phyloP scores from a whole-genome alignment of 2,797 vertebrate species.

The Iguana delicatissima region DNA sequence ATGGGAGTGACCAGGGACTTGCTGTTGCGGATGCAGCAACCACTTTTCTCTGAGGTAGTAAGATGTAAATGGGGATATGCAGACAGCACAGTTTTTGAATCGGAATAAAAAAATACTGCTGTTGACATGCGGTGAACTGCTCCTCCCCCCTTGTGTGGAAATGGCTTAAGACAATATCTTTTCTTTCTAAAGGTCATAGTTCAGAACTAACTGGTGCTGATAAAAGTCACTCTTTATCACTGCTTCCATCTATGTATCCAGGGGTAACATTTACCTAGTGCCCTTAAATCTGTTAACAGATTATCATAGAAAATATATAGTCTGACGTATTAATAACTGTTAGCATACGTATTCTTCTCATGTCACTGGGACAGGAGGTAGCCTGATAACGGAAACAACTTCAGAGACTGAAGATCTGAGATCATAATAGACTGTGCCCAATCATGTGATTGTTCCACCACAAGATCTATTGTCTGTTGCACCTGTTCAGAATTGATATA shows the following conservation, averaged over 20 bases:
- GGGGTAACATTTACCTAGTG: neutral
- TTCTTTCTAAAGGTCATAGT: neutral
- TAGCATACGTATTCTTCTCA: neutral
- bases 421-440: neutral
- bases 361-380: neutral
- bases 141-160: too few species aligned
- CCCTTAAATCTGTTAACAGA: neutral
- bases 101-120: too few species aligned
- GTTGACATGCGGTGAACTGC: too few species aligned
- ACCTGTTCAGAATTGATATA: too few species aligned
- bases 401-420: neutral
- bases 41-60: too few species aligned
- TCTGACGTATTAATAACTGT: neutral
- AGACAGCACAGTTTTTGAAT: too few species aligned
- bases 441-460: too few species aligned
- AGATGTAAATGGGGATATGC: too few species aligned
- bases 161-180: neutral
- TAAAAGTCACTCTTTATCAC: neutral
- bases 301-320: neutral
- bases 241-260: neutral
- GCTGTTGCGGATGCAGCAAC: too few species aligned
- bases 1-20: too few species aligned
- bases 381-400: neutral
- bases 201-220: neutral
- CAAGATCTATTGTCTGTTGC: too few species aligned